phyloP scores from a whole-genome alignment of 2,888 invertebrate genomes.

The Lypha dubia region DNA sequence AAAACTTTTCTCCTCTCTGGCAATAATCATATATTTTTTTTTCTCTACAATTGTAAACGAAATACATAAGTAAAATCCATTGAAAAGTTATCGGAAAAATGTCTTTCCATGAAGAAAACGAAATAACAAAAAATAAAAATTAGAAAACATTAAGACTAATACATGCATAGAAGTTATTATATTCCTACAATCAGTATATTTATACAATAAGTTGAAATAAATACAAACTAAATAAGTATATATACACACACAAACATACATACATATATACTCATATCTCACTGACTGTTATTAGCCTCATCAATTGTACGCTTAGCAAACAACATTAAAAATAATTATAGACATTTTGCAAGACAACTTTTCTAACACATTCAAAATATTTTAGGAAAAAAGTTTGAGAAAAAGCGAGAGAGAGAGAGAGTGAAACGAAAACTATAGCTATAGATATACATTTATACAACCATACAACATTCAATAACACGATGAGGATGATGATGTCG shows the following conservation, averaged over 20 bases:
- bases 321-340: constrained; percentile 73
- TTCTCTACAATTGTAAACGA: constrained; percentile 52
- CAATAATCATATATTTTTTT: constrained; percentile 68
- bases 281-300: constrained; percentile 72
- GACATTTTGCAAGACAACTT: constrained; percentile 71
- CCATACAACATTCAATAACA: constrained; percentile 42
- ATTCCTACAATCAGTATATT: constrained; percentile 21
- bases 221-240: not conserved
- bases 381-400: not conserved
- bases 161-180: constrained; percentile 39
- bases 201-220: constrained; percentile 35
- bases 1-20: constrained; percentile 57
- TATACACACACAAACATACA: not conserved
- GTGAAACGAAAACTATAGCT: constrained; percentile 4
- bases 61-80: constrained; percentile 60
- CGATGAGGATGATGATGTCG: constrained; percentile 51
- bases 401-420: not conserved
- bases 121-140: no score
- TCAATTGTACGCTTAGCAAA: constrained; percentile 73
- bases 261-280: constrained; percentile 63
- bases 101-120: constrained; percentile 35
- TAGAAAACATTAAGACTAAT: constrained; percentile 42
- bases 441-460: constrained; percentile 28
- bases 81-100: constrained; percentile 69
- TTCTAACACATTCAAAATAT: constrained; percentile 68